Conservation (phyloP, 2,797 vertebrate species). For the Ceyx erithaca region DNA sequence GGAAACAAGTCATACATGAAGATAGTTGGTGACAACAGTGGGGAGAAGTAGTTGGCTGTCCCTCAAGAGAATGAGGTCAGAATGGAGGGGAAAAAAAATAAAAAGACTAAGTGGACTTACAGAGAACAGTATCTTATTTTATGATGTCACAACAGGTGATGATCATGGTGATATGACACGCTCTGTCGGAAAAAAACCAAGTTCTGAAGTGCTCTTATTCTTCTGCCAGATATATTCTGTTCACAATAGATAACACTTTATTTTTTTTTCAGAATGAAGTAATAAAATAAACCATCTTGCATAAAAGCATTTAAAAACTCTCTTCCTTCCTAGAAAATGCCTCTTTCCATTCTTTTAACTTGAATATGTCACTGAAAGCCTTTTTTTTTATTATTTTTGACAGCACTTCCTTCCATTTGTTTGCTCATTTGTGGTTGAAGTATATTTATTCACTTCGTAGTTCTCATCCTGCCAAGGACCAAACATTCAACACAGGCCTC, state of each 20-base stretch:
- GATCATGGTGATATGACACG: constrained; percentile 22
- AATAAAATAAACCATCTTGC: constrained; percentile 41
- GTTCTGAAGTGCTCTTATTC: not conserved
- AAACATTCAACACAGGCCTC: constrained; percentile 34
- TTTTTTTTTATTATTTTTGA: not conserved
- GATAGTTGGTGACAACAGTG: not conserved
- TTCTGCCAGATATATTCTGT: not conserved
- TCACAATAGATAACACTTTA: constrained; percentile 25
- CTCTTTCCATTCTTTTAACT: constrained; percentile 55
- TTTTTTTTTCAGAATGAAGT: constrained; percentile 31
- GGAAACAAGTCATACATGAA: constrained; percentile 17
- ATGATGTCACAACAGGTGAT: constrained; percentile 18
- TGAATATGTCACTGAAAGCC: constrained; percentile 50
- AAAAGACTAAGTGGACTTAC: not conserved
- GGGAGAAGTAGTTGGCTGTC: not conserved
- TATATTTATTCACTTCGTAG: constrained; percentile 32
- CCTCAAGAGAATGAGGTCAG: not conserved
- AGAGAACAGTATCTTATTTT: not conserved
- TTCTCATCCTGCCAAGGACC: constrained; percentile 55
- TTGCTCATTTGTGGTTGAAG: constrained; percentile 59
- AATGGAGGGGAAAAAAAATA: not conserved
- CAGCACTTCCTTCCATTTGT: constrained; percentile 63
- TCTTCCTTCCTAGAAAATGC: constrained; percentile 63
- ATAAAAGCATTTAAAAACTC: constrained; percentile 55
- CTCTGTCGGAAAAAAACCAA: constrained; percentile 19